These are phyloP conservation scores for Dipodomys ordii DNA, from an alignment of 2,113 vertebrate genomes.

Conservation along the genomic window DNA sequence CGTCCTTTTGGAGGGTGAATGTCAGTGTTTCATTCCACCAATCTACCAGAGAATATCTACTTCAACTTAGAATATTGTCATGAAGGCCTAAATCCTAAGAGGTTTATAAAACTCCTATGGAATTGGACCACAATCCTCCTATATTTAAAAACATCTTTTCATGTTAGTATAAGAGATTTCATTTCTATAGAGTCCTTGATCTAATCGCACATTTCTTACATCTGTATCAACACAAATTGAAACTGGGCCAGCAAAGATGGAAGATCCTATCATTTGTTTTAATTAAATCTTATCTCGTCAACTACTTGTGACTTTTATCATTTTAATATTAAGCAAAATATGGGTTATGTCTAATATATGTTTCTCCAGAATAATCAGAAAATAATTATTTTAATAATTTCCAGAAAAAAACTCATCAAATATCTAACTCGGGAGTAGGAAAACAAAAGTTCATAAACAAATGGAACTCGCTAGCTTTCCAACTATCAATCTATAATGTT, in stretches of 20 bases:
- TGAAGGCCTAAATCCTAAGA: background rate
- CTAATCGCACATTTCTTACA: background rate
- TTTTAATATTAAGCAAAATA: slow-evolving; percentile 43
- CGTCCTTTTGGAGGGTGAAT: background rate
- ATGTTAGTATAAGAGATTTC: background rate
- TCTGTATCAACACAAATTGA: slow-evolving; percentile 28
- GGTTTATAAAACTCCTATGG: background rate
- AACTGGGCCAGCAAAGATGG: slow-evolving; percentile 20
- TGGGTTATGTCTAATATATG: slow-evolving; percentile 34
- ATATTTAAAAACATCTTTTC: background rate
- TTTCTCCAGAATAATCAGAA: slow-evolving; percentile 59
- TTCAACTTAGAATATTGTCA: background rate
- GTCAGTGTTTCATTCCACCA: background rate
- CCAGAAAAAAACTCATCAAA: slow-evolving; percentile 44
- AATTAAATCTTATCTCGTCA: slow-evolving; percentile 63
- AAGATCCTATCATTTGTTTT: slow-evolving; percentile 21
- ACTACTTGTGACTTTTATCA: slow-evolving; percentile 45
- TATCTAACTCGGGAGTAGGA: background rate
- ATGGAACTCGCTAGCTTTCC: background rate
- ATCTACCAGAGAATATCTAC: background rate
- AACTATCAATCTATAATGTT: background rate
- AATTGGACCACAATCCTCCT: background rate
- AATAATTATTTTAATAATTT: slow-evolving; percentile 57
- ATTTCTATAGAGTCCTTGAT: background rate
- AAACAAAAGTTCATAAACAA: slow-evolving; percentile 36